Percentiles rank a stretch among this genome's conserved stretches.
Evolutionary conservation across 1,140 invertebrate genomes (phyloP).

Genomic region (Potamilus streckersoni): DNA sequence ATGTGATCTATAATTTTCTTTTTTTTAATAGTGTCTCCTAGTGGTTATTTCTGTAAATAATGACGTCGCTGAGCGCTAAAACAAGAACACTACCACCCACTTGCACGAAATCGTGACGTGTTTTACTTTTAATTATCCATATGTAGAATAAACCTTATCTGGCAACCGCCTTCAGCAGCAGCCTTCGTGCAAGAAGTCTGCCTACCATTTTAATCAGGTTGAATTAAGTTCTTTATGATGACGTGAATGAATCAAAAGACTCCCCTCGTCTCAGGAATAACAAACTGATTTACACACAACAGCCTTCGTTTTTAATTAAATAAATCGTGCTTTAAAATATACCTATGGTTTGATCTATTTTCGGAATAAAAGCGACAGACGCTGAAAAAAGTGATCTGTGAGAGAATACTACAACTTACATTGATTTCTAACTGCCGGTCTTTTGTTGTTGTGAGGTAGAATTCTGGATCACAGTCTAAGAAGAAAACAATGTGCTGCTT

Average conservation of each 20-base stretch:
- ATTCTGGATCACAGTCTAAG: slow-evolving; percentile 28
- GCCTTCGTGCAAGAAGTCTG: no score
- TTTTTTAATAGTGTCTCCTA: no score
- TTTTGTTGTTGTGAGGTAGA: slow-evolving; percentile 20
- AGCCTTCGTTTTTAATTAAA: background rate
- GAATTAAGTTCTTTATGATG: background rate
- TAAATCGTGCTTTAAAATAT: background rate
- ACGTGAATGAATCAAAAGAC: background rate
- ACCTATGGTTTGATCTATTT: background rate
- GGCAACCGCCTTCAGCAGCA: no score
- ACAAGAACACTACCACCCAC: no score
- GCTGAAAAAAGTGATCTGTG: background rate
- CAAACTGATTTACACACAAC: background rate
- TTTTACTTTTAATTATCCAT: no score
- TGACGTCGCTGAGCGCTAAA: no score
- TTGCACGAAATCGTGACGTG: no score
- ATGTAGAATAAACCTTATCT: no score
- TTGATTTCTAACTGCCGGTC: slow-evolving; percentile 22
- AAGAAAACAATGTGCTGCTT: slow-evolving; percentile 20
- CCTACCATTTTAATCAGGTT: no score
- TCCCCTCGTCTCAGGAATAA: background rate
- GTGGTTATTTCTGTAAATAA: no score
- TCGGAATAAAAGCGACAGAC: slow-evolving; percentile 8
- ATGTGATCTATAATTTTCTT: background rate
- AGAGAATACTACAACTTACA: slow-evolving; percentile 18